Evolutionary conservation across 2,797 vertebrate species (phyloP).

Genomic region (Mastacembelus armatus): DNA sequence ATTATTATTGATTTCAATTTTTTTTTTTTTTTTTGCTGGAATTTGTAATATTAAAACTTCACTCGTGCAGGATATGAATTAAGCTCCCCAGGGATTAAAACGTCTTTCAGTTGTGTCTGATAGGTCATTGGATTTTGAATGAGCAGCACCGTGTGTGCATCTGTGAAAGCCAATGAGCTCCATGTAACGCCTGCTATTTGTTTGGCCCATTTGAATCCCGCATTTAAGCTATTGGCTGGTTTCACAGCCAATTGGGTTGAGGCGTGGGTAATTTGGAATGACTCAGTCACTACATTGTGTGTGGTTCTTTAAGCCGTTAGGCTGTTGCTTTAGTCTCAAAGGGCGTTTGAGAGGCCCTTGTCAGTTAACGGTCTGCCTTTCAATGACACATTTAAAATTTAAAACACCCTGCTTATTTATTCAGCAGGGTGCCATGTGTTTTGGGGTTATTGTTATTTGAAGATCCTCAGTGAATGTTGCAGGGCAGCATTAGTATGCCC

Average conservation of each 20-base stretch:
- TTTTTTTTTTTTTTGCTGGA: slow-evolving; percentile 67
- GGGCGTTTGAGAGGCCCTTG: slow-evolving; percentile 51
- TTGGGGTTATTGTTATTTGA: slow-evolving; percentile 43
- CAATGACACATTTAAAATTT: slow-evolving; percentile 75
- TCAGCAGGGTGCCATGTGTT: slow-evolving; percentile 48
- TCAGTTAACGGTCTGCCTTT: slow-evolving; percentile 57
- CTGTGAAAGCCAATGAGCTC: slow-evolving; percentile 50
- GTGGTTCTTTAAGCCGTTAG: slow-evolving; percentile 62
- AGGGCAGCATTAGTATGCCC: slow-evolving; percentile 63
- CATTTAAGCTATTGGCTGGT: slow-evolving; percentile 57
- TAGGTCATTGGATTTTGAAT: slow-evolving; percentile 61
- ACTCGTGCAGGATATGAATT: slow-evolving; percentile 66
- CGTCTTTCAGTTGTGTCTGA: slow-evolving; percentile 63
- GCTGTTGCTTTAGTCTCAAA: slow-evolving; percentile 48
- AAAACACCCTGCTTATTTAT: slow-evolving; percentile 55
- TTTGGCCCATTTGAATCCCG: slow-evolving; percentile 62
- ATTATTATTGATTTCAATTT: slow-evolving; percentile 80
- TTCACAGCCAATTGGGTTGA: slow-evolving; percentile 55
- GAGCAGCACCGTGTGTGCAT: slow-evolving; percentile 33
- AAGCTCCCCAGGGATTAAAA: slow-evolving; percentile 69
- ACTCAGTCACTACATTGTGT: slow-evolving; percentile 40
- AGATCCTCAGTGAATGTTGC: slow-evolving; percentile 16
- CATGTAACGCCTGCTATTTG: slow-evolving; percentile 38
- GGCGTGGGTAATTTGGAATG: slow-evolving; percentile 64
- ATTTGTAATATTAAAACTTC: slow-evolving; percentile 67